Conservation (phyloP, 1,140 invertebrate species). For the Pissodes strobi region DNA sequence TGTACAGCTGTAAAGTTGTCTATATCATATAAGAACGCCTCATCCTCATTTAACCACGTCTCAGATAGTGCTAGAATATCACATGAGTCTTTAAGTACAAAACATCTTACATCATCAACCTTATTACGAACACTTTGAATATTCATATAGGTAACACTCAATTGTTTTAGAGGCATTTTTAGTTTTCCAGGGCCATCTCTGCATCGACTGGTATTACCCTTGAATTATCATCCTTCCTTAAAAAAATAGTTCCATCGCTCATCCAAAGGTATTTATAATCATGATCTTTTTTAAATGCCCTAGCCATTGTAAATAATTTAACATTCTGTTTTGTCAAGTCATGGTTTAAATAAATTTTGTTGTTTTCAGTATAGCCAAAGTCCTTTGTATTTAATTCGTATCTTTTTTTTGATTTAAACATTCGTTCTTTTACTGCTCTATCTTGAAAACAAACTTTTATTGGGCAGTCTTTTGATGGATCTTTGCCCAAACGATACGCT, state of each 20-base stretch:
- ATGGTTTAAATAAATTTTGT: neutral
- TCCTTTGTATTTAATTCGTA: no score
- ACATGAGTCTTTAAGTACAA: neutral
- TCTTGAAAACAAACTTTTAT: no score
- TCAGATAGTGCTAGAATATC: conserved; percentile 15
- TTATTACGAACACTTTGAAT: conserved; percentile 3
- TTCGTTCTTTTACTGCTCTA: no score
- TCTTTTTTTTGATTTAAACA: no score
- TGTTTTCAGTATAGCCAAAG: no score
- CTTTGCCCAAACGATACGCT: no score
- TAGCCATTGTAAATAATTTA: neutral
- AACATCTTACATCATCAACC: conserved; percentile 1
- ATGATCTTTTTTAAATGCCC: neutral
- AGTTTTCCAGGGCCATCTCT: neutral
- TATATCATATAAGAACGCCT: conserved; percentile 4
- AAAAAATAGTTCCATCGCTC: neutral
- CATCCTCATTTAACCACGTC: conserved; percentile 10
- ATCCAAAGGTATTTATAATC: conserved; percentile 2
- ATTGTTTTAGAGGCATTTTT: neutral
- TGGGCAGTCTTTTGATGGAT: no score
- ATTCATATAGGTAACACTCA: conserved; percentile 6
- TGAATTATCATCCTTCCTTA: conserved; percentile 1
- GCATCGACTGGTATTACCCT: neutral
- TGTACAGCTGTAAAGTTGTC: conserved; percentile 5
- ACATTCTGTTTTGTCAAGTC: neutral